Evolutionary conservation across 2,888 invertebrate genomes (phyloP).

Genomic region (Mythimna impura): DNA sequence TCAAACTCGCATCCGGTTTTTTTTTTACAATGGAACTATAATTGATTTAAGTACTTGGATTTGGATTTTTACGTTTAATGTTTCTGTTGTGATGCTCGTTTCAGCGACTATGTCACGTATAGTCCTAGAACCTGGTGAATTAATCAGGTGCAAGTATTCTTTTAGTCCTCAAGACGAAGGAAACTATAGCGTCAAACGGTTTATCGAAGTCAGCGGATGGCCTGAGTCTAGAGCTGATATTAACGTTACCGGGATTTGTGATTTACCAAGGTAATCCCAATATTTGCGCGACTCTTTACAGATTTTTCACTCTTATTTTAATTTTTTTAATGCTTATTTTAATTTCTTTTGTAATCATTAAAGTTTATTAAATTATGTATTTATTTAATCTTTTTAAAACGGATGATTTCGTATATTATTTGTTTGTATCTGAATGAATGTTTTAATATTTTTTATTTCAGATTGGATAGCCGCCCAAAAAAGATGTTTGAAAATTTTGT

Average conservation of each 20-base stretch:
- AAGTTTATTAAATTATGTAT: too few relatives aligned
- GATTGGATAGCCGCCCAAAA: constrained; percentile 86
- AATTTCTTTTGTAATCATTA: too few relatives aligned
- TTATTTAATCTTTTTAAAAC: too few relatives aligned
- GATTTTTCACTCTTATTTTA: neutral
- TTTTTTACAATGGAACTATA: neutral
- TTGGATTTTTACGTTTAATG: neutral
- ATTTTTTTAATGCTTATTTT: neutral
- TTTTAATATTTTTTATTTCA: constrained; percentile 61
- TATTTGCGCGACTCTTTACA: neutral
- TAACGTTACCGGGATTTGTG: constrained; percentile 82
- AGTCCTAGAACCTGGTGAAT: constrained; percentile 82
- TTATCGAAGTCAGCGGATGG: constrained; percentile 86
- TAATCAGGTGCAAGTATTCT: constrained; percentile 85
- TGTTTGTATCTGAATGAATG: too few relatives aligned
- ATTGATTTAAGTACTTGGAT: too few relatives aligned
- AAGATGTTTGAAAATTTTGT: constrained; percentile 87
- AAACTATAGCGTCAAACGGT: constrained; percentile 81
- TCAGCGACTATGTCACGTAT: constrained; percentile 75
- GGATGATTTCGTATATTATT: too few relatives aligned
- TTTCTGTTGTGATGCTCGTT: constrained; percentile 35
- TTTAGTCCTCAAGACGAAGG: constrained; percentile 85
- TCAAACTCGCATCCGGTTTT: neutral
- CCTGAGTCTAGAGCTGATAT: constrained; percentile 83
- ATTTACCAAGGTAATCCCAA: constrained; percentile 81